Conservation (phyloP, 2,113 vertebrate species). For the Stomatorhinus ivindoensis region DNA sequence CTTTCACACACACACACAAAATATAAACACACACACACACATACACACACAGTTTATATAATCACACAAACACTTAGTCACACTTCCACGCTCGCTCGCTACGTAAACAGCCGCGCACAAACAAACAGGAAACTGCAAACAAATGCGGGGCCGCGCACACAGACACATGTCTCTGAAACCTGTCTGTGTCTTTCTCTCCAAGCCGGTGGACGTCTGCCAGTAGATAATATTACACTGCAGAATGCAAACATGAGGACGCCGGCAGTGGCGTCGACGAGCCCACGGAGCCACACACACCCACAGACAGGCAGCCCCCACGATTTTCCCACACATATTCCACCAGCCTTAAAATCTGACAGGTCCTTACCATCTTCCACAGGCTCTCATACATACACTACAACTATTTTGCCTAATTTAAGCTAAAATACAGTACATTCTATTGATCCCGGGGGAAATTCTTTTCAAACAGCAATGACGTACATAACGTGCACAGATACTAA, state of each 20-base stretch:
- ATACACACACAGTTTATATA: background rate
- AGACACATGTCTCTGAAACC: background rate
- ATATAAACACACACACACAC: background rate
- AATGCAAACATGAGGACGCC: background rate
- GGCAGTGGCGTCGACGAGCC: background rate
- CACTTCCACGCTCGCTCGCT: background rate
- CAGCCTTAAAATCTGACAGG: background rate
- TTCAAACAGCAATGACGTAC: background rate
- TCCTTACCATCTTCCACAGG: background rate
- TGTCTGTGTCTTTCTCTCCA: constrained; percentile 23
- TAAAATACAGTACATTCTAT: background rate
- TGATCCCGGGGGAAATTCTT: background rate
- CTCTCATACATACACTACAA: background rate
- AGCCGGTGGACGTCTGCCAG: background rate
- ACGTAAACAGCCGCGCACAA: background rate
- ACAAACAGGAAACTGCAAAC: constrained; percentile 12
- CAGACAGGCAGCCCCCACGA: background rate
- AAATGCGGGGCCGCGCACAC: background rate
- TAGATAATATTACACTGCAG: background rate
- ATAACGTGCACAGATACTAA: background rate
- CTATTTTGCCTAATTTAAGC: background rate
- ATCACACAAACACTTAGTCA: background rate
- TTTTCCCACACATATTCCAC: background rate
- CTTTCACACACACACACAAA: background rate
- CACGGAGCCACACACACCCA: background rate